Percentiles rank a stretch among this genome's conserved stretches.
Conservation (phyloP, 2,888 invertebrate species). For the Heliconius sara region DNA sequence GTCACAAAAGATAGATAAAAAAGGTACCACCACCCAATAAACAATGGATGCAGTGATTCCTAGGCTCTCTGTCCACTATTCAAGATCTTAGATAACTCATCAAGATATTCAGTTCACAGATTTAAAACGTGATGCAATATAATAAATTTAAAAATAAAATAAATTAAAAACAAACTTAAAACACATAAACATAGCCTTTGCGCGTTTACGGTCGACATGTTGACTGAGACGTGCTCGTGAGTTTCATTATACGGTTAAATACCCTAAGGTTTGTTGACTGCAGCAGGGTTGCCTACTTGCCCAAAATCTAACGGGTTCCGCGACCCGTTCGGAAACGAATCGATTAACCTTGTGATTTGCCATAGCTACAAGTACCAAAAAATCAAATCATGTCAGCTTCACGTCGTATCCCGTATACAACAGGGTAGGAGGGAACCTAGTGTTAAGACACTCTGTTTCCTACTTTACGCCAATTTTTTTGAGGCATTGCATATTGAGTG, state of each 20-base stretch:
- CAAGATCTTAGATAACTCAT: neutral
- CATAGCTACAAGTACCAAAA: neutral
- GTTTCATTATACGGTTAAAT: slow-evolving; percentile 70
- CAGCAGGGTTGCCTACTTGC: slow-evolving; percentile 40
- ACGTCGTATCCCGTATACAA: no score
- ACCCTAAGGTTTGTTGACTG: slow-evolving; percentile 65
- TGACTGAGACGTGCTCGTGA: slow-evolving; percentile 61
- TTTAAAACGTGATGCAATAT: slow-evolving; percentile 1
- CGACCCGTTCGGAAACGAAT: slow-evolving; percentile 19
- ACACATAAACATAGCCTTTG: neutral
- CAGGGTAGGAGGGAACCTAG: no score
- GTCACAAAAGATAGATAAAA: no score
- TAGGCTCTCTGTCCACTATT: neutral
- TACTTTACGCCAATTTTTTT: no score
- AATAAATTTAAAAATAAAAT: neutral
- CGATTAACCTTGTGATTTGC: slow-evolving; percentile 5
- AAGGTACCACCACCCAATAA: neutral
- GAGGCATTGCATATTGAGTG: no score
- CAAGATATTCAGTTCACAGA: neutral
- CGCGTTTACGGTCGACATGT: slow-evolving; percentile 40
- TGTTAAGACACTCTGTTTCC: no score
- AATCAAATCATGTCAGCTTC: no score
- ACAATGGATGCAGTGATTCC: neutral
- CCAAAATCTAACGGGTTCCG: slow-evolving; percentile 28
- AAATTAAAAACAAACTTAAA: neutral